Evolutionary conservation across 2,113 vertebrate species (phyloP).

Genomic region (Empidonax traillii): DNA sequence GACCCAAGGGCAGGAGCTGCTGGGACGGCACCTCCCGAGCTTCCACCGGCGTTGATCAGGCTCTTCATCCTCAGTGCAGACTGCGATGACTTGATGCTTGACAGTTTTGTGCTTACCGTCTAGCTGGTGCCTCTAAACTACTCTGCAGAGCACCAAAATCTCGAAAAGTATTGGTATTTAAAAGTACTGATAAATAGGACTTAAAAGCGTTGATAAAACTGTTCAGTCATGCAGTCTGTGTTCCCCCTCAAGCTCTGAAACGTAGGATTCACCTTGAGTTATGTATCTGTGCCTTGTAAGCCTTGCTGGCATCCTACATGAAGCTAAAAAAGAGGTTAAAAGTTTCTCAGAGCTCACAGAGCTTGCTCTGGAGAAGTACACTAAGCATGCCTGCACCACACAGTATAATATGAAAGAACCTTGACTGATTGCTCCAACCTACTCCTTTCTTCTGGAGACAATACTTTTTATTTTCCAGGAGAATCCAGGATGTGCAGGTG

Average conservation of each 20-base stretch:
- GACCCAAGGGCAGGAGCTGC: too few species aligned
- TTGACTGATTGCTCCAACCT: not conserved
- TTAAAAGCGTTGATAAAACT: too few species aligned
- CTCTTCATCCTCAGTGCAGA: fast-evolving
- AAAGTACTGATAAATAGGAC: not conserved
- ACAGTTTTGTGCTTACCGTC: not conserved
- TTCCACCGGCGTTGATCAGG: fast-evolving
- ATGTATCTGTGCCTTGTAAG: not conserved
- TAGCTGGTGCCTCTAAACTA: not conserved
- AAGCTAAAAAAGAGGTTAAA: not conserved
- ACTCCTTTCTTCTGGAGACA: not conserved
- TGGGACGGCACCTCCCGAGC: not conserved
- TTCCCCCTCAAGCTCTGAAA: not conserved
- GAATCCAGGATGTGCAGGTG: not conserved
- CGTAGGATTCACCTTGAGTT: not conserved
- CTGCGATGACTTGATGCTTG: not conserved
- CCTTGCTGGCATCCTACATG: not conserved
- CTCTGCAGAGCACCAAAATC: not conserved
- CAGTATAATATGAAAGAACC: not conserved
- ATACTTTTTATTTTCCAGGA: not conserved
- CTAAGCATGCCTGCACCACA: not conserved
- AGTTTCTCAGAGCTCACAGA: not conserved
- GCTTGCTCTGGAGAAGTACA: not conserved
- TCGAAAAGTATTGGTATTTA: not conserved
- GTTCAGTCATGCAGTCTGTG: not conserved